These are phyloP conservation scores for Piaya cayana DNA, from an alignment of 2,113 vertebrate species.

Conservation along the genomic window DNA sequence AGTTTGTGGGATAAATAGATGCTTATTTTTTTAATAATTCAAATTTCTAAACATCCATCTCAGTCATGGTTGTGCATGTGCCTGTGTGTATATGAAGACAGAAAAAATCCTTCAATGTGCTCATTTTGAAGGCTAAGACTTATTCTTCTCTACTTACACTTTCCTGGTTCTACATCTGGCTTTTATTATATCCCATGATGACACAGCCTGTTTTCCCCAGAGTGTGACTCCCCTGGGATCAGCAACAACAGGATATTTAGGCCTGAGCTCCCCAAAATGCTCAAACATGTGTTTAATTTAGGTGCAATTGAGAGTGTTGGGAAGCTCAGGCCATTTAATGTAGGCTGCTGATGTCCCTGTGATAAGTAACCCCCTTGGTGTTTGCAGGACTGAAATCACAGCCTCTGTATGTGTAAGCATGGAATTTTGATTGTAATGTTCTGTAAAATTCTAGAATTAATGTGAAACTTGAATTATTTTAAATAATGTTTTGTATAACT, in stretches of 20 bases:
- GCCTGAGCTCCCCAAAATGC: background rate
- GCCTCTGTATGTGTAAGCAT: accelerated
- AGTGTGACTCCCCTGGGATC: accelerated
- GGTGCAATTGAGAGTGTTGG: accelerated
- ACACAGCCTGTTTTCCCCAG: background rate
- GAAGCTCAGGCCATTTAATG: accelerated
- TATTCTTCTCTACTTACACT: background rate
- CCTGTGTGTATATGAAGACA: no score
- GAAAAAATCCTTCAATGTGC: no score
- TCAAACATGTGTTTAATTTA: accelerated
- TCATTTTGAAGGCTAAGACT: background rate
- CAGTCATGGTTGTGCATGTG: accelerated
- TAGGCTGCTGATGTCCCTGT: accelerated
- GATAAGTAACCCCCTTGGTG: accelerated
- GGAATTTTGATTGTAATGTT: accelerated
- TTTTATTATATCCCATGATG: accelerated
- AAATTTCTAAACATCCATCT: background rate
- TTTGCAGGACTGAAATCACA: accelerated
- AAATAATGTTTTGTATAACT: no score
- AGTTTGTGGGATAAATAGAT: background rate
- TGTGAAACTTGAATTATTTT: no score
- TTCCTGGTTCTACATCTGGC: background rate
- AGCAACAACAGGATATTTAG: background rate
- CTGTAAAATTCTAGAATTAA: no score
- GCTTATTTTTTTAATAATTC: background rate